phyloP scores from a whole-genome alignment of 2,888 invertebrate species.

The Scaptomyza tumidula region DNA sequence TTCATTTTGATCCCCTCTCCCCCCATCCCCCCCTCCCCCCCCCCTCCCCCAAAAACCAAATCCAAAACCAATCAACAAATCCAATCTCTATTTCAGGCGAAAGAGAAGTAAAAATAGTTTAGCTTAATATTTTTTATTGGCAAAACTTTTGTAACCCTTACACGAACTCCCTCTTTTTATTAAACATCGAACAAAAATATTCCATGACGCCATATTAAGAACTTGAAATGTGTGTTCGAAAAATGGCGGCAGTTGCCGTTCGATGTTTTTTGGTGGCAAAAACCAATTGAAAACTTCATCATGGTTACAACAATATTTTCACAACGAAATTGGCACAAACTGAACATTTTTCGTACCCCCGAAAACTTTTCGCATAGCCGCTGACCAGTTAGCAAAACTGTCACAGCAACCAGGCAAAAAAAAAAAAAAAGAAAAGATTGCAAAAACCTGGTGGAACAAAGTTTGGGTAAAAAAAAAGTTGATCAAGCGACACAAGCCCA shows the following conservation, averaged over 20 bases:
- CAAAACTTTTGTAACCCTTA: conserved; percentile 57
- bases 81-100: conserved; percentile 21
- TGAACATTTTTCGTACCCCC: conserved; percentile 69
- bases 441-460: conserved; percentile 26
- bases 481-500: conserved; percentile 62
- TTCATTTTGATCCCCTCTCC: conserved; percentile 16
- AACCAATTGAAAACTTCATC: conserved; percentile 80
- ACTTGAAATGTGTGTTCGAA: conserved; percentile 4
- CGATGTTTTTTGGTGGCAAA: conserved; percentile 50
- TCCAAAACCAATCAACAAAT: conserved; percentile 8
- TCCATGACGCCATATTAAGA: conserved; percentile 58
- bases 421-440: not conserved
- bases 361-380: conserved; percentile 54
- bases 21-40: not conserved
- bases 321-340: conserved; percentile 76
- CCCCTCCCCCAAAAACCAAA: not conserved
- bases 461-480: conserved; percentile 25
- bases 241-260: not conserved
- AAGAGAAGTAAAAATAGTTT: conserved; percentile 24
- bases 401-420: conserved; percentile 10
- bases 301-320: conserved; percentile 78
- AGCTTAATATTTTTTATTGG: conserved; percentile 63
- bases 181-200: conserved; percentile 76
- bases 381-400: conserved; percentile 57
- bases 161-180: conserved; percentile 28